Conservation (phyloP, 2,888 invertebrate species). For the Cheilosia urbana region DNA sequence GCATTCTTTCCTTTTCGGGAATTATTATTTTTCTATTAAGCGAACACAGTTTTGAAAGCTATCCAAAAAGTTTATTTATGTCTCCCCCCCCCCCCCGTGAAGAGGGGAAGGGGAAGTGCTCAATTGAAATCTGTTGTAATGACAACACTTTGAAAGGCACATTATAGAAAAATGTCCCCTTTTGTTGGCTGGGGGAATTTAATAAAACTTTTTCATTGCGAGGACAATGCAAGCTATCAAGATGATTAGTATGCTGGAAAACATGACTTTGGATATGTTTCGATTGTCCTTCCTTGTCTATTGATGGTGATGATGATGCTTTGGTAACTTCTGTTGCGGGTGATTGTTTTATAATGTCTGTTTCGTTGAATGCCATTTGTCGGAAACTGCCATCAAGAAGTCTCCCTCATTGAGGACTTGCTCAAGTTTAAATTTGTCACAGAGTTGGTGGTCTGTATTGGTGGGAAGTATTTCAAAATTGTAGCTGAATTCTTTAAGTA, state of each 20-base stretch:
- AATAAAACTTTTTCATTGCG: constrained; percentile 53
- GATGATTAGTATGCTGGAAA: constrained; percentile 48
- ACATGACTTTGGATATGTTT: constrained; percentile 24
- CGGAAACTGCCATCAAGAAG: neutral
- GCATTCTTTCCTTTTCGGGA: neutral
- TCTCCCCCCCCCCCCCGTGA: neutral
- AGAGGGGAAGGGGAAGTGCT: neutral
- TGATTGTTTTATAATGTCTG: constrained; percentile 25
- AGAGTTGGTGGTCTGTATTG: too few relatives aligned
- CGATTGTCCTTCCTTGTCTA: constrained; percentile 25
- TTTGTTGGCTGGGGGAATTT: constrained; percentile 29
- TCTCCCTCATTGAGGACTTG: neutral
- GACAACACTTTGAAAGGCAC: constrained; percentile 47
- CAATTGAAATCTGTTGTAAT: constrained; percentile 33
- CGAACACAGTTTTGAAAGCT: constrained; percentile 57
- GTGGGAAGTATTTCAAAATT: too few relatives aligned
- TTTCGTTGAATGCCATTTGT: constrained; percentile 4
- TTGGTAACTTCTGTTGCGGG: neutral
- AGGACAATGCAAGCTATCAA: constrained; percentile 47
- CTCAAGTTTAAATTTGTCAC: neutral
- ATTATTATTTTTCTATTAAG: constrained; percentile 61
- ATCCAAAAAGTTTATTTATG: constrained; percentile 60
- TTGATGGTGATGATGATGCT: constrained; percentile 12
- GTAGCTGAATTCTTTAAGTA: too few relatives aligned
- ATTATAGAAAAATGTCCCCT: constrained; percentile 33